phyloP scores from a whole-genome alignment of 2,113 vertebrate genomes.

The Marmota flaviventris region DNA sequence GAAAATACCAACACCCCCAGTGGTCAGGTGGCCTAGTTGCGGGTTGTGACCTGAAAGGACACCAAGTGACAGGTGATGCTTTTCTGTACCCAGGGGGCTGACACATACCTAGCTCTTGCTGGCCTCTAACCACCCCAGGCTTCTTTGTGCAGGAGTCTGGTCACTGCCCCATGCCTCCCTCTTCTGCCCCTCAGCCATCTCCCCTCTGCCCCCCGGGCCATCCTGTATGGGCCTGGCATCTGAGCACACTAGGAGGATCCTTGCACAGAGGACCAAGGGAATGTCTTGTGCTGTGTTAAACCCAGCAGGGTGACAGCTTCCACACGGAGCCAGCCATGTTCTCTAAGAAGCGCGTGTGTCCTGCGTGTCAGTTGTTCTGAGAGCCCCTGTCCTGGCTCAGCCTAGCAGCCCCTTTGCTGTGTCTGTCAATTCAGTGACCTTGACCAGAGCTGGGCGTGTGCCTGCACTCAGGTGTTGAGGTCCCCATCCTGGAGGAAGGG shows the following conservation, averaged over 20 bases:
- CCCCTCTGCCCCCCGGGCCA: background rate
- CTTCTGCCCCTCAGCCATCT: background rate
- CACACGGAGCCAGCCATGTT: rapidly evolving
- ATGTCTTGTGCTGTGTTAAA: rapidly evolving
- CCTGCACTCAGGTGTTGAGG: background rate
- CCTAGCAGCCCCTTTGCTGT: background rate
- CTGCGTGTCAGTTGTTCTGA: background rate
- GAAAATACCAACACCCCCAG: background rate
- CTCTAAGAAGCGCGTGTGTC: rapidly evolving
- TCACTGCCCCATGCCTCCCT: background rate
- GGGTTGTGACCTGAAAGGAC: background rate
- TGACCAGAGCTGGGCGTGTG: background rate
- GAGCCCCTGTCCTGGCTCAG: background rate
- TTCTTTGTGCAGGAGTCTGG: background rate
- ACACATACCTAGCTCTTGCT: rapidly evolving
- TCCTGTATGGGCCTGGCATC: background rate
- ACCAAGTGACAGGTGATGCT: background rate
- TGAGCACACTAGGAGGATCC: background rate
- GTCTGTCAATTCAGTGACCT: background rate
- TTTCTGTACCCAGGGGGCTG: background rate
- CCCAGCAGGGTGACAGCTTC: background rate
- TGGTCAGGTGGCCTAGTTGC: background rate
- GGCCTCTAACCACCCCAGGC: background rate
- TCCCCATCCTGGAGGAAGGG: background rate
- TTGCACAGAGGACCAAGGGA: background rate